These are phyloP conservation scores for Clepsis dumicolana DNA, from an alignment of 2,888 invertebrate species.

Conservation along the genomic window DNA sequence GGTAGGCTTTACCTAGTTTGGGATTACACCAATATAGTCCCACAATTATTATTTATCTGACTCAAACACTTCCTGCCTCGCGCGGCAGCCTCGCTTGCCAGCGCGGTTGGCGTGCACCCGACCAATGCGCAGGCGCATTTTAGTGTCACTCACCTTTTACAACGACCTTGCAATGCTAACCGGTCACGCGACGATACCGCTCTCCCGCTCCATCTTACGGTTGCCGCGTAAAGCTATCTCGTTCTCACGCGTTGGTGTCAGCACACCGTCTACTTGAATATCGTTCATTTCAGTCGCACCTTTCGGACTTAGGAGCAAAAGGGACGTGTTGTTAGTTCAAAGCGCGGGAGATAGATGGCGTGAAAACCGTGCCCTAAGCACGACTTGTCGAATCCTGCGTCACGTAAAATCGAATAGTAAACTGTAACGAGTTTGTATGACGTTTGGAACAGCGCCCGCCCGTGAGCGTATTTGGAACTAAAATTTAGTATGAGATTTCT, in stretches of 20 bases:
- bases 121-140: constrained; percentile 56
- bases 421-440: too few relatives aligned
- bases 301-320: constrained; percentile 52
- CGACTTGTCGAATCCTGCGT: too few relatives aligned
- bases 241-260: constrained; percentile 53
- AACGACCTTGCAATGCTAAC: constrained; percentile 86
- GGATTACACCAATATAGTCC: too few relatives aligned
- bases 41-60: not conserved
- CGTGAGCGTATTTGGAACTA: too few relatives aligned
- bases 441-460: too few relatives aligned
- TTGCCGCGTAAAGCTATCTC: constrained; percentile 53
- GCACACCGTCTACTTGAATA: constrained; percentile 46
- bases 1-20: too few relatives aligned
- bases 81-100: not conserved
- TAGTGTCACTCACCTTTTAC: constrained; percentile 76
- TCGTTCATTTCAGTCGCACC: constrained; percentile 55
- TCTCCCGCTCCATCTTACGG: constrained; percentile 56
- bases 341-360: constrained; percentile 27
- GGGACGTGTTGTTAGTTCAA: constrained; percentile 54
- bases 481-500: too few relatives aligned
- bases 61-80: not conserved
- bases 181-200: constrained; percentile 70
- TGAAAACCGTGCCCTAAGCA: too few relatives aligned
- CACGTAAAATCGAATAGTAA: too few relatives aligned
- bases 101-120: constrained; percentile 18